A percentile compares a stretch with the other conserved stretches of the same genome.
phyloP scores from a whole-genome alignment of 2,888 invertebrate species.

The Athalia cordata region DNA sequence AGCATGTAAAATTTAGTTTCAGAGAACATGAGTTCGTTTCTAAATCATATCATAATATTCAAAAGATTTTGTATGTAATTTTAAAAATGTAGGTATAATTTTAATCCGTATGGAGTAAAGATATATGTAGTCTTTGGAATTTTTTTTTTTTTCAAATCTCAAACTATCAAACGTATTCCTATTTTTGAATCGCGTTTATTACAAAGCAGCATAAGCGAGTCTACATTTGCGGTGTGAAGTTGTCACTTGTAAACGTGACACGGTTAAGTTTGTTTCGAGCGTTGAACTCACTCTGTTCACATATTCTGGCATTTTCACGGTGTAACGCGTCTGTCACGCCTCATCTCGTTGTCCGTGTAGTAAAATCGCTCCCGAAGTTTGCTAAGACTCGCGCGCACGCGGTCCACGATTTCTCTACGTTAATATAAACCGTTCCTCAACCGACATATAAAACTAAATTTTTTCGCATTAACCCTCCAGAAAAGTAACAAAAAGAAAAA shows the following conservation, averaged over 20 bases:
- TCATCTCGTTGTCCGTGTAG: constrained; percentile 34
- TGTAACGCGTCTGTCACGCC: constrained; percentile 40
- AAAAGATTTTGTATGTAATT: no score
- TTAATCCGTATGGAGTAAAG: no score
- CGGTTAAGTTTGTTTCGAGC: constrained; percentile 39
- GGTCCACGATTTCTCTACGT: constrained; percentile 23
- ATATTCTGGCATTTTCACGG: constrained; percentile 43
- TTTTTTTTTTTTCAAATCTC: no score
- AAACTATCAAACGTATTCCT: no score
- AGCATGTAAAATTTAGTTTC: no score
- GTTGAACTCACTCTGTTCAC: constrained; percentile 40
- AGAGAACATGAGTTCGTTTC: no score
- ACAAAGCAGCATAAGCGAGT: no score
- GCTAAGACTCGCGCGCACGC: not conserved
- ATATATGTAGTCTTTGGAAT: no score
- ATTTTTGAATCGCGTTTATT: no score
- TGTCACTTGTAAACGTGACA: constrained; percentile 36
- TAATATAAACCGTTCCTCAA: constrained; percentile 31
- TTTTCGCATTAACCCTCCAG: not conserved
- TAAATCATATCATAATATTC: no score
- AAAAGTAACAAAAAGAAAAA: no score
- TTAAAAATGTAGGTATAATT: no score
- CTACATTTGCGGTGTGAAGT: not conserved
- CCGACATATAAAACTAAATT: constrained; percentile 13
- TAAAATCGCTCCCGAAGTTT: constrained; percentile 19